These are phyloP conservation scores for Troilus luridus DNA, from an alignment of 2,888 invertebrate species.

Conservation along the genomic window DNA sequence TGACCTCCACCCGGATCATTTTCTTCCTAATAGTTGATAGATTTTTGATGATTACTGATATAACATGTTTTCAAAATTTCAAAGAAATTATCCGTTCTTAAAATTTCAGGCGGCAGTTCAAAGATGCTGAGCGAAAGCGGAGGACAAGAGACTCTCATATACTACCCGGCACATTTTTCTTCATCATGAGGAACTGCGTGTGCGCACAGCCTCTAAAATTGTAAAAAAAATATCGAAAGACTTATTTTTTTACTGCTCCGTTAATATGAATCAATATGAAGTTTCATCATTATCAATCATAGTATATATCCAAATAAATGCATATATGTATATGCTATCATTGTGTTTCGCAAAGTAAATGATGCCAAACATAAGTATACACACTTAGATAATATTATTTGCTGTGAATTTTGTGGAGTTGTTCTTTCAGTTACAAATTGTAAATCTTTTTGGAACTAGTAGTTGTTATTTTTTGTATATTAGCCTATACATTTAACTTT, in stretches of 20 bases:
- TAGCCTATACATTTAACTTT: conserved; percentile 21
- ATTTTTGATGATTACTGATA: not conserved
- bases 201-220: not conserved
- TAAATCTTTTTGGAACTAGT: conserved; percentile 27
- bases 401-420: not conserved
- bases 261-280: not conserved
- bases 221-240: conserved; percentile 2
- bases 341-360: not conserved
- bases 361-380: conserved; percentile 29
- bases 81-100: conserved; percentile 34
- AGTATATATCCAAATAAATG: not conserved
- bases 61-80: not conserved
- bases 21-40: no score
- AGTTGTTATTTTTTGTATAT: conserved; percentile 49
- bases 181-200: conserved; percentile 28
- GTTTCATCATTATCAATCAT: conserved; percentile 23
- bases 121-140: conserved; percentile 53
- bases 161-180: conserved; percentile 54
- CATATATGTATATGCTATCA: not conserved
- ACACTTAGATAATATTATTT: conserved; percentile 16
- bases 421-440: conserved; percentile 13
- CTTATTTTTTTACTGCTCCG: conserved; percentile 26
- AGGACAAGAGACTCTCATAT: conserved; percentile 50
- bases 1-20: no score
- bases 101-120: conserved; percentile 51